These are phyloP conservation scores for Heliothis subflexa DNA, from an alignment of 1,140 invertebrate genomes.

Conservation along the genomic window DNA sequence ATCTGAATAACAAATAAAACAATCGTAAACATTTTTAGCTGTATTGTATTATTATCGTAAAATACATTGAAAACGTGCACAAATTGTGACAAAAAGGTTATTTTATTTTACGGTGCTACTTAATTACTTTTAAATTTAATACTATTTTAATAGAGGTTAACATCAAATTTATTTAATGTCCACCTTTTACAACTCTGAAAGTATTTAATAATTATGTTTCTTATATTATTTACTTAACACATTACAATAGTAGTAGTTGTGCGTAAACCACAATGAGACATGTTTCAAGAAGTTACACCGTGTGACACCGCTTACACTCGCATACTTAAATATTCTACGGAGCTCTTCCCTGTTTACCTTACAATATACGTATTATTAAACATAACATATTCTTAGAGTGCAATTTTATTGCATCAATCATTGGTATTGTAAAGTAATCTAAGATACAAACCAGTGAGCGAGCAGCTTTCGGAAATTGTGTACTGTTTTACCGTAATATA, in stretches of 20 bases:
- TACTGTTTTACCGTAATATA: neutral
- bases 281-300: neutral
- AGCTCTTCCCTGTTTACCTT: neutral
- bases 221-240: neutral
- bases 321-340: neutral
- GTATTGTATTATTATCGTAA: constrained; percentile 48
- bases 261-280: neutral
- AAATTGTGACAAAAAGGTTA: neutral
- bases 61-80: constrained; percentile 28
- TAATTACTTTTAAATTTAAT: neutral
- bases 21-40: constrained; percentile 25
- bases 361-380: constrained; percentile 10
- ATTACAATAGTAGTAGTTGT: constrained; percentile 9
- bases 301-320: neutral
- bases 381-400: neutral
- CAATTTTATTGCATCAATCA: neutral
- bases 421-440: neutral
- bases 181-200: neutral
- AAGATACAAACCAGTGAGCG: constrained; percentile 13
- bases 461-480: neutral
- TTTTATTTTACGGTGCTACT: constrained; percentile 14
- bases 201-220: no score
- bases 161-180: neutral
- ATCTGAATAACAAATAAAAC: constrained; percentile 21
- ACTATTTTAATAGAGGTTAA: neutral